These are phyloP conservation scores for Rhagium mordax DNA, from an alignment of 2,888 invertebrate genomes.

Conservation along the genomic window DNA sequence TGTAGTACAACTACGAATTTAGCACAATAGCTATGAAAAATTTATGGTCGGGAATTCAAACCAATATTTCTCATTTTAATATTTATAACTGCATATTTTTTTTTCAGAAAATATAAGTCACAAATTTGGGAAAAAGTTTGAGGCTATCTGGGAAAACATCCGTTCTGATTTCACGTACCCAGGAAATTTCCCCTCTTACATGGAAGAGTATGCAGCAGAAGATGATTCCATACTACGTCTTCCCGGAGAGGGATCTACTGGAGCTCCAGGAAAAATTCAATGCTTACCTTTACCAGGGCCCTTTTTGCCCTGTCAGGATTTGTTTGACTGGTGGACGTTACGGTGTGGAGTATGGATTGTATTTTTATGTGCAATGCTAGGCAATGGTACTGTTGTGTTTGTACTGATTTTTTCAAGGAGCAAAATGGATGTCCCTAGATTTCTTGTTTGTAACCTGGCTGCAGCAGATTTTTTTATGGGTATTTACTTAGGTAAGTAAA, in stretches of 20 bases:
- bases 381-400: constrained; percentile 96
- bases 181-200: constrained; percentile 79
- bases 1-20: too few relatives aligned
- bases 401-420: constrained; percentile 92
- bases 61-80: too few relatives aligned
- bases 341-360: constrained; percentile 98
- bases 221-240: constrained; percentile 69
- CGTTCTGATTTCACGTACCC: constrained; percentile 81
- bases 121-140: constrained; percentile 80
- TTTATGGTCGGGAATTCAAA: too few relatives aligned
- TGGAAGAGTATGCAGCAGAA: constrained; percentile 82
- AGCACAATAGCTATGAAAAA: too few relatives aligned
- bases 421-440: constrained; percentile 97
- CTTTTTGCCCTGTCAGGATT: constrained; percentile 94
- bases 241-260: constrained; percentile 56
- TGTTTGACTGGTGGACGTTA: constrained; percentile 98
- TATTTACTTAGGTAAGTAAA: constrained; percentile 82
- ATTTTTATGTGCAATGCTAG: constrained; percentile 94
- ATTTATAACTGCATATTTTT: not conserved
- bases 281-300: constrained; percentile 93
- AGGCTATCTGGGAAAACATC: constrained; percentile 80
- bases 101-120: constrained; percentile 81
- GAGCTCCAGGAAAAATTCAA: constrained; percentile 73
- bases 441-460: constrained; percentile 96
- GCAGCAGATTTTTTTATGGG: constrained; percentile 99